phyloP scores from a whole-genome alignment of 2,888 invertebrate genomes.

The Mechanitis messenoides region DNA sequence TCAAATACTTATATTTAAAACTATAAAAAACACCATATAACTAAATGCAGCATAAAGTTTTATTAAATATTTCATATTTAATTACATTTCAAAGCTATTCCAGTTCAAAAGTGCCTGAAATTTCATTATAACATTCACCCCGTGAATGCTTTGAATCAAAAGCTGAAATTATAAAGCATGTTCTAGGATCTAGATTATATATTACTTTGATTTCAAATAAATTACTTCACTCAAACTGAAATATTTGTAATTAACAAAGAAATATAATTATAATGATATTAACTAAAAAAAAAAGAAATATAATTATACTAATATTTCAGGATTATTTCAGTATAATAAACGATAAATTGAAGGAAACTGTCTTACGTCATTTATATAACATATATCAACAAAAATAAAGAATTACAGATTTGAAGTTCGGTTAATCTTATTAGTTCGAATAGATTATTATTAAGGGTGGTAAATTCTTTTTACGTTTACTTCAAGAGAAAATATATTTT shows the following conservation, averaged over 20 bases:
- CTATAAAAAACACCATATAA: conserved; percentile 7
- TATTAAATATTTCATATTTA: conserved; percentile 39
- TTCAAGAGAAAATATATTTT: too few species aligned
- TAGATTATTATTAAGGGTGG: too few species aligned
- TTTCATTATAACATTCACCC: conserved; percentile 29
- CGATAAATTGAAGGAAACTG: too few species aligned
- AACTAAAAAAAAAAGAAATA: neutral
- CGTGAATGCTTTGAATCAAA: conserved; percentile 16
- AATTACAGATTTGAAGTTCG: too few species aligned
- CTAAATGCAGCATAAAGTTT: conserved; percentile 17
- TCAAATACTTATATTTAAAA: conserved; percentile 4
- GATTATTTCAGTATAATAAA: too few species aligned
- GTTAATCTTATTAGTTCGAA: too few species aligned
- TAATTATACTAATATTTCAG: neutral
- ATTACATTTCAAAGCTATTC: conserved; percentile 22
- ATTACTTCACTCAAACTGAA: neutral
- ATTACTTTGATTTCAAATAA: neutral
- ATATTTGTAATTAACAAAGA: neutral
- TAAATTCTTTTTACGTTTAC: too few species aligned
- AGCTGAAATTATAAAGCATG: conserved; percentile 26
- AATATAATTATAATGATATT: neutral
- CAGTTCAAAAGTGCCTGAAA: conserved; percentile 28
- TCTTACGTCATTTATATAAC: too few species aligned
- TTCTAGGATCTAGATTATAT: conserved; percentile 7
- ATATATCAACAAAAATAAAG: too few species aligned